Percentiles rank a stretch among this genome's conserved stretches.
phyloP scores from a whole-genome alignment of 2,888 invertebrate genomes.

The Eucriotettix oculatus region DNA sequence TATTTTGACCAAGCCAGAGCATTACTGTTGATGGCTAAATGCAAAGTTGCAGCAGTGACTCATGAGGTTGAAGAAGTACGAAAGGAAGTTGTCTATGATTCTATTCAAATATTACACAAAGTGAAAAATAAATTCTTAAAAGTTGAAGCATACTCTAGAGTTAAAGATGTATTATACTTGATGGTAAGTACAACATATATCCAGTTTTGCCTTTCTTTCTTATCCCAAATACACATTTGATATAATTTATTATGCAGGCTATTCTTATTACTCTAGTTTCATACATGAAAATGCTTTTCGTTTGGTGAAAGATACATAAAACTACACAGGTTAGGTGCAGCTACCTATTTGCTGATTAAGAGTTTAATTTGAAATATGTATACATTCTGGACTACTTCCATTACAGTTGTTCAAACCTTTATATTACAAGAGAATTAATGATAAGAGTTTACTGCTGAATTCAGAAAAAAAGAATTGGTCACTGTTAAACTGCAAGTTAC shows the following conservation, averaged over 20 bases:
- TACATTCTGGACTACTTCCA: too few relatives aligned
- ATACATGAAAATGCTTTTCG: too few relatives aligned
- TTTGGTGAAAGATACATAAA: too few relatives aligned
- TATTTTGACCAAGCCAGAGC: conserved; percentile 65
- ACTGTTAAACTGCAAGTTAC: too few relatives aligned
- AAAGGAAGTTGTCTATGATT: conserved; percentile 33
- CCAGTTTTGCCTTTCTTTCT: not conserved
- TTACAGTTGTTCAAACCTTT: too few relatives aligned
- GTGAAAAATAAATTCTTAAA: conserved; percentile 53
- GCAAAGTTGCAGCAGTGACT: conserved; percentile 50
- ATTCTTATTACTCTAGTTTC: not conserved
- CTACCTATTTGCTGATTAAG: too few relatives aligned
- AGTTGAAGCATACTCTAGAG: conserved; percentile 57
- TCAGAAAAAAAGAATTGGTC: too few relatives aligned
- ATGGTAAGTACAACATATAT: conserved; percentile 31
- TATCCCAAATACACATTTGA: not conserved
- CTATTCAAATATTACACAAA: conserved; percentile 42
- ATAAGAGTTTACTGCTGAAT: too few relatives aligned
- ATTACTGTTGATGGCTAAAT: conserved; percentile 59
- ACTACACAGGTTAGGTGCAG: too few relatives aligned
- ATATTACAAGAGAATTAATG: too few relatives aligned
- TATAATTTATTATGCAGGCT: not conserved
- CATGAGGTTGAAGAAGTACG: conserved; percentile 27
- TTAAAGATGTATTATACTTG: conserved; percentile 55
- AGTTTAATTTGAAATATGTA: too few relatives aligned